These are phyloP conservation scores for Xiphophorus birchmanni DNA, from an alignment of 2,797 vertebrate genomes.

Conservation along the genomic window DNA sequence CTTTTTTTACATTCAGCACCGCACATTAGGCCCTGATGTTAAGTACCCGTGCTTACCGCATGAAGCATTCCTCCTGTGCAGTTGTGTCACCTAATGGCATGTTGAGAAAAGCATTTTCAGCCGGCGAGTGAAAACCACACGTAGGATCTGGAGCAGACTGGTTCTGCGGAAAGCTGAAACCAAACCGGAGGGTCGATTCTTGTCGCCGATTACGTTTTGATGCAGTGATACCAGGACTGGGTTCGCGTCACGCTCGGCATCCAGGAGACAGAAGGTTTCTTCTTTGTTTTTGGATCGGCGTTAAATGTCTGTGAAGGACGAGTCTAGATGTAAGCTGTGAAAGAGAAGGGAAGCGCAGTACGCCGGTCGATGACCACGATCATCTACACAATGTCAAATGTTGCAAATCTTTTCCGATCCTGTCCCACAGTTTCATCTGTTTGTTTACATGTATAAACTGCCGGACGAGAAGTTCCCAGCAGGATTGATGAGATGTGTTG, in stretches of 20 bases:
- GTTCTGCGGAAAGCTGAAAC: slow-evolving; percentile 12
- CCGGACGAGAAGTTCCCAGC: neutral
- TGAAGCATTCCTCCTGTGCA: slow-evolving; percentile 32
- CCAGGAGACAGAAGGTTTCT: neutral
- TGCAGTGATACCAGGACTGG: neutral
- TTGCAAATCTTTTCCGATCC: neutral
- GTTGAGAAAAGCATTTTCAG: slow-evolving; percentile 5
- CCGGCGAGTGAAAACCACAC: slow-evolving; percentile 39
- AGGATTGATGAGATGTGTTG: neutral
- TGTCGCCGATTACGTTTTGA: neutral
- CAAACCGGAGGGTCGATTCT: neutral
- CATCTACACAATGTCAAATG: neutral
- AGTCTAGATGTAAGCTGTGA: neutral
- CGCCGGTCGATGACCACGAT: neutral
- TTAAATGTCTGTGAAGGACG: neutral
- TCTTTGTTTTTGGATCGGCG: neutral
- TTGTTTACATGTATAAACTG: neutral
- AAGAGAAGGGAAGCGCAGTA: neutral
- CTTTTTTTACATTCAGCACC: slow-evolving; percentile 21
- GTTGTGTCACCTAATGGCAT: neutral
- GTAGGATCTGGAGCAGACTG: neutral
- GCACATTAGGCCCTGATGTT: slow-evolving; percentile 24
- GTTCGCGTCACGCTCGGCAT: neutral
- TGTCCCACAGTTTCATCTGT: too few species aligned
- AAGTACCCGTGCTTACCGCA: slow-evolving; percentile 36